Conservation (phyloP, 2,113 vertebrate genomes). For the Pelmatolapia mariae region DNA sequence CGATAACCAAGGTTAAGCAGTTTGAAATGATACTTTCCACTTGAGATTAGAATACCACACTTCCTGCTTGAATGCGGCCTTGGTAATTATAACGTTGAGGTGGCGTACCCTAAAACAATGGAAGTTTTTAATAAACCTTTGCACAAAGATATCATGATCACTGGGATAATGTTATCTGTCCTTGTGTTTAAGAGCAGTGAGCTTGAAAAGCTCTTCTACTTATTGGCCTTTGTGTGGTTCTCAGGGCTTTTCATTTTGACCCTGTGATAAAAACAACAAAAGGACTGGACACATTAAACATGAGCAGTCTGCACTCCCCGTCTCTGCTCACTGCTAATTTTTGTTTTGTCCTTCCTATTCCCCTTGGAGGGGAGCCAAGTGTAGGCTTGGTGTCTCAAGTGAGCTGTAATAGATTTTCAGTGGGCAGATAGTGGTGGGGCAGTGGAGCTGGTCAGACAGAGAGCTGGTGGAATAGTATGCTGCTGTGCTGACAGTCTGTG, state of each 20-base stretch:
- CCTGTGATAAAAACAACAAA: conserved; percentile 38
- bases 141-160: neutral
- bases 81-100: neutral
- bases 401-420: conserved; percentile 52
- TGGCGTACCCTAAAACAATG: conserved; percentile 36
- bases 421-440: conserved; percentile 39
- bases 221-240: conserved; percentile 1
- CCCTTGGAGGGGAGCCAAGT: conserved; percentile 44
- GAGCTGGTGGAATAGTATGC: conserved; percentile 28
- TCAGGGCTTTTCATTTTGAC: conserved; percentile 28
- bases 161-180: conserved; percentile 56
- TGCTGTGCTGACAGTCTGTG: conserved; percentile 48
- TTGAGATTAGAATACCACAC: conserved; percentile 31
- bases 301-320: neutral
- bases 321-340: conserved; percentile 33
- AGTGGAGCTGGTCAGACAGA: conserved; percentile 27
- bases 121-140: conserved; percentile 27
- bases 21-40: conserved; percentile 8
- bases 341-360: conserved; percentile 12
- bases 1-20: conserved; percentile 4
- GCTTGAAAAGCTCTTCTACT: neutral
- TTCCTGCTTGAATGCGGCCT: conserved; percentile 25
- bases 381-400: conserved; percentile 35
- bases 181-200: conserved; percentile 34
- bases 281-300: neutral